Base-by-base conservation (phyloP, 2,888 invertebrate genomes). In the Heliconius cydno region DNA sequence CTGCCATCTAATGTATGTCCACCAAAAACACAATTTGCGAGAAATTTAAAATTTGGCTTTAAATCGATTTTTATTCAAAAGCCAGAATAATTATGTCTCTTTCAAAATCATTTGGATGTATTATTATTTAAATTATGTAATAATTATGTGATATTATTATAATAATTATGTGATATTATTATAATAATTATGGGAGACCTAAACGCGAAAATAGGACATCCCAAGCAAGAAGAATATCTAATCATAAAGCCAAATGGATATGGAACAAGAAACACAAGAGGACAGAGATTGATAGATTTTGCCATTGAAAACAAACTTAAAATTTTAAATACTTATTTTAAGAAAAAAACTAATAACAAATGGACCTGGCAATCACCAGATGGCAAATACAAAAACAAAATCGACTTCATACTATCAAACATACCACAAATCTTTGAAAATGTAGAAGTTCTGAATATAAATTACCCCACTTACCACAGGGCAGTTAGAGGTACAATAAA, bases 321-420 rank as follows among this genome's bases (percentile, higher is more conserved):
- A n/a, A 84, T 86, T 6, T 38, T 85, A 70, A 85, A 85, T 78
- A 84, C 84, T 3, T 82, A 60, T 34, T 79, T 65, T 5, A 84
- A 79, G 78, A 82, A 80, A 79, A 81, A 77, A 38, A 22, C 12
- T 19, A 82, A 80, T 28, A 41, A 34, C 1, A 80, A 66, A 83
- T 86, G 85, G 85, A 86, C 86, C 7, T 84, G 84, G 85, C 68
- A 70, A 19, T 83, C 83, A 19, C 83, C 84, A 2, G 73, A 83
- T 28, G 71, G 78, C 5, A 6, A 65, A 52, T 60, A 30, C 25
- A 78, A 78, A 63, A 78, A 82, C 22, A 80, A 83, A 75, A 80
- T 82, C 4, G 80, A 81, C 52, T 79, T 46, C 63, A 73, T 82
- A 7, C 30, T 81, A 15, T 75, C 80, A 25, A 81, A 82, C 30